phyloP scores from a whole-genome alignment of 2,888 invertebrate species.

The Chloroclysta siterata region DNA sequence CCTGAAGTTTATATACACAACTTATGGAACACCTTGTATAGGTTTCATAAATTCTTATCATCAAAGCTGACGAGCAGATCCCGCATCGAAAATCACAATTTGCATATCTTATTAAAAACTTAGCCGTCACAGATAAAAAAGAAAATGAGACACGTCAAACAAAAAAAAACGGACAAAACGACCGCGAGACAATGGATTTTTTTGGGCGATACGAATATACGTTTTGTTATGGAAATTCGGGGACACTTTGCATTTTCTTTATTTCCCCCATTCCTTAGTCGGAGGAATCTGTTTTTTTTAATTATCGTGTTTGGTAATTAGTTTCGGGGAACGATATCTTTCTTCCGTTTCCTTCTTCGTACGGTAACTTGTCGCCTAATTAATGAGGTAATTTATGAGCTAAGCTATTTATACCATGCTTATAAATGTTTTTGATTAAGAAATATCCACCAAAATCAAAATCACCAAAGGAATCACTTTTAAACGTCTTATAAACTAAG shows the following conservation, averaged over 20 bases:
- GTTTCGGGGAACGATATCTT: slow-evolving; percentile 81
- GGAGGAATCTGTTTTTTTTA: slow-evolving; percentile 82
- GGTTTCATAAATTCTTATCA: slow-evolving; percentile 49
- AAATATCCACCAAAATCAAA: too few relatives aligned
- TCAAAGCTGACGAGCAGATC: slow-evolving; percentile 56
- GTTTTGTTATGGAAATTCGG: slow-evolving; percentile 82
- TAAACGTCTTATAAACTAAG: too few relatives aligned
- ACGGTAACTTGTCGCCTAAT: slow-evolving; percentile 74
- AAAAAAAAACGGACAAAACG: slow-evolving; percentile 74
- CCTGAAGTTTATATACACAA: too few relatives aligned
- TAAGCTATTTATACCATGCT: neutral
- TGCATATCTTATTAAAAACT: slow-evolving; percentile 84
- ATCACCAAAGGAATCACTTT: too few relatives aligned
- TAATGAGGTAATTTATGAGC: slow-evolving; percentile 81
- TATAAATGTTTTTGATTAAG: too few relatives aligned
- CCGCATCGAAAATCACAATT: slow-evolving; percentile 63
- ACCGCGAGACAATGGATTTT: slow-evolving; percentile 80
- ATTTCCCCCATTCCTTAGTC: slow-evolving; percentile 67
- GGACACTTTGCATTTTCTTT: slow-evolving; percentile 83
- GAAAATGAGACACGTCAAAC: slow-evolving; percentile 80
- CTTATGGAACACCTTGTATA: too few relatives aligned
- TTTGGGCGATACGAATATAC: slow-evolving; percentile 77
- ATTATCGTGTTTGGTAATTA: slow-evolving; percentile 85
- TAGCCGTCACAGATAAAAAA: slow-evolving; percentile 78
- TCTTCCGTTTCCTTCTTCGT: slow-evolving; percentile 70